Evolutionary conservation across 2,888 invertebrate species (phyloP).

Genomic region (Ornithoptera priamus): DNA sequence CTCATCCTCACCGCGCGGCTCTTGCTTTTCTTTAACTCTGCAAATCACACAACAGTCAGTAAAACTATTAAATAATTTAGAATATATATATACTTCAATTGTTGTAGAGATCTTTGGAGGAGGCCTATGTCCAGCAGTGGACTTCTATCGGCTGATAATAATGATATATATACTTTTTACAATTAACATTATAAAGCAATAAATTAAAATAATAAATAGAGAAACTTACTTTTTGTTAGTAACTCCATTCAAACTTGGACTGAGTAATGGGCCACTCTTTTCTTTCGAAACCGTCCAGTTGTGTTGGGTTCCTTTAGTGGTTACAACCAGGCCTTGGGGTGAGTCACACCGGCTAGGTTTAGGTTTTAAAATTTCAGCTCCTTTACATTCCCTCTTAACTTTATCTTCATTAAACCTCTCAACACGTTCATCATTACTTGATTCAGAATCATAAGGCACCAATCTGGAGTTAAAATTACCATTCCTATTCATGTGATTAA

Average conservation of each 20-base stretch:
- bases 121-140: too few relatives aligned
- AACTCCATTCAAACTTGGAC: constrained; percentile 75
- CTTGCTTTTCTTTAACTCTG: constrained; percentile 65
- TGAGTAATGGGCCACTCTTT: constrained; percentile 62
- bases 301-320: constrained; percentile 65
- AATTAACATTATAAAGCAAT: neutral
- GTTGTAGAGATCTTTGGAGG: too few relatives aligned
- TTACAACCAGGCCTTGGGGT: constrained; percentile 56
- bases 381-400: constrained; percentile 35
- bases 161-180: neutral
- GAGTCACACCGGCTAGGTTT: constrained; percentile 61
- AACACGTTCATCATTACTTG: constrained; percentile 69
- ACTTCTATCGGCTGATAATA: too few relatives aligned
- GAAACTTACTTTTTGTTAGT: constrained; percentile 65
- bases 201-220: neutral
- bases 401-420: constrained; percentile 40
- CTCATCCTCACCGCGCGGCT: constrained; percentile 50
- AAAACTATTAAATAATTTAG: neutral
- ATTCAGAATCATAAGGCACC: constrained; percentile 82
- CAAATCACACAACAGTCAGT: neutral
- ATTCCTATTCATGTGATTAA: constrained; percentile 50
- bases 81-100: neutral
- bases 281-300: constrained; percentile 73
- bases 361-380: constrained; percentile 46
- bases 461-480: constrained; percentile 60